These are phyloP conservation scores for Sinodicranocentrus sp. DNA, from an alignment of 2,888 invertebrate genomes.

Conservation along the genomic window DNA sequence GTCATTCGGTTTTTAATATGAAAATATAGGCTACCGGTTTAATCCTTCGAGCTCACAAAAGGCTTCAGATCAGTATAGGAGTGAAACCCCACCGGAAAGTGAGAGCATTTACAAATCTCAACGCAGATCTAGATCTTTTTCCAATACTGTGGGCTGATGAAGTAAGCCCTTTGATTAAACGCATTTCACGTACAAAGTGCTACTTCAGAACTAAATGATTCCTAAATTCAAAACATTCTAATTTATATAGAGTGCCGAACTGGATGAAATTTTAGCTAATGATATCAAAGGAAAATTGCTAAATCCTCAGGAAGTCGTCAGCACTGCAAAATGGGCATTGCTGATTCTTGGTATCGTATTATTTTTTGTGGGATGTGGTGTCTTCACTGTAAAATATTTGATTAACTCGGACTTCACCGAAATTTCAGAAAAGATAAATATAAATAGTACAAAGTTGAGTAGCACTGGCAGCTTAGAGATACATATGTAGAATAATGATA, in stretches of 20 bases:
- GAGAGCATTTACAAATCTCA: slow-evolving; percentile 25
- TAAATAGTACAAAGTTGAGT: too few relatives aligned
- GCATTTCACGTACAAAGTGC: not conserved
- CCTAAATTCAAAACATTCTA: not conserved
- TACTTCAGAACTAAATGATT: not conserved
- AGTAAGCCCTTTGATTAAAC: not conserved
- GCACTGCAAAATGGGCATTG: slow-evolving; percentile 60
- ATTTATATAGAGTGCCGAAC: slow-evolving; percentile 21
- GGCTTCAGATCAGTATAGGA: slow-evolving; percentile 66
- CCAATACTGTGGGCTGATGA: slow-evolving; percentile 49
- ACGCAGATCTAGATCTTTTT: slow-evolving; percentile 10
- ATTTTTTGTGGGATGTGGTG: slow-evolving; percentile 42
- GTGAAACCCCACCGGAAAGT: slow-evolving; percentile 29
- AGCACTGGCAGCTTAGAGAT: too few relatives aligned
- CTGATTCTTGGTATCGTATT: slow-evolving; percentile 50
- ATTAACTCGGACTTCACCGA: not conserved
- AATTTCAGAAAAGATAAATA: too few relatives aligned
- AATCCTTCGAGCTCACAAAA: slow-evolving; percentile 45
- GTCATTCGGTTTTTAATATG: too few relatives aligned
- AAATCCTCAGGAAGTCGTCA: slow-evolving; percentile 56
- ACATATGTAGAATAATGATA: too few relatives aligned
- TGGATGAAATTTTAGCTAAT: slow-evolving; percentile 54
- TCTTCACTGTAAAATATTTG: slow-evolving; percentile 24
- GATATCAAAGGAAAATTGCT: slow-evolving; percentile 54
- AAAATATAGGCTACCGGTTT: slow-evolving; percentile 41